phyloP scores from a whole-genome alignment of 1,140 invertebrate genomes.

The Pteromalus puparum region DNA sequence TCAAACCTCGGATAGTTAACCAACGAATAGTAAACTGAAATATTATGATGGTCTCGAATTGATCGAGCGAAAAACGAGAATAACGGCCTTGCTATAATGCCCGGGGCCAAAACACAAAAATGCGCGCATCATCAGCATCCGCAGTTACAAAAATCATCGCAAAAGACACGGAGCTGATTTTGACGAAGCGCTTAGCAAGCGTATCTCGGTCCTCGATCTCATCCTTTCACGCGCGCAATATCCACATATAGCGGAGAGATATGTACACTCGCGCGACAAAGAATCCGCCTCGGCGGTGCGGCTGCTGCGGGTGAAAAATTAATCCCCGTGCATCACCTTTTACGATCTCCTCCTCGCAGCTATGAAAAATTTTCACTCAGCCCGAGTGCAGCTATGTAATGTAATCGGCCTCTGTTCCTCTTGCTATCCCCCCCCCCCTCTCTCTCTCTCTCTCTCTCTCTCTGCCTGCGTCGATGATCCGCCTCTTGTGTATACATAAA shows the following conservation, averaged over 20 bases:
- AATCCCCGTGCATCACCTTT: constrained; percentile 45
- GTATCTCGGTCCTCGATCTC: constrained; percentile 23
- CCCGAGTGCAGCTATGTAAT: constrained; percentile 19
- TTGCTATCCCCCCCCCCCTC: not conserved
- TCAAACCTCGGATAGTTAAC: no score
- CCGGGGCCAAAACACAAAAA: no score
- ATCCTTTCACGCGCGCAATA: not conserved
- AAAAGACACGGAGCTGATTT: not conserved
- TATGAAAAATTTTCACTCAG: constrained; percentile 47
- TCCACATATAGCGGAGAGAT: not conserved
- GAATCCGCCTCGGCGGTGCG: not conserved
- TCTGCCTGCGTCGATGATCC: not conserved
- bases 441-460: no score
- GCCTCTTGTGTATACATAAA: not conserved
- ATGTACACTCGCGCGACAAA: constrained; percentile 13
- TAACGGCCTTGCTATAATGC: no score
- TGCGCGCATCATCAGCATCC: no score
- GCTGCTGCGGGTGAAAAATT: constrained; percentile 26
- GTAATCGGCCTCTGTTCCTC: constrained; percentile 1
- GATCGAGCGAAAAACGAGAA: no score
- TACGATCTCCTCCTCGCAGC: constrained; percentile 28
- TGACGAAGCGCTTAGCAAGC: not conserved
- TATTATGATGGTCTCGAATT: no score
- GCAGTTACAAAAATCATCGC: not conserved
- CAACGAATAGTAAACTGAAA: no score